Conservation (phyloP, 2,888 invertebrate species). For the Epinotia brunnichana region DNA sequence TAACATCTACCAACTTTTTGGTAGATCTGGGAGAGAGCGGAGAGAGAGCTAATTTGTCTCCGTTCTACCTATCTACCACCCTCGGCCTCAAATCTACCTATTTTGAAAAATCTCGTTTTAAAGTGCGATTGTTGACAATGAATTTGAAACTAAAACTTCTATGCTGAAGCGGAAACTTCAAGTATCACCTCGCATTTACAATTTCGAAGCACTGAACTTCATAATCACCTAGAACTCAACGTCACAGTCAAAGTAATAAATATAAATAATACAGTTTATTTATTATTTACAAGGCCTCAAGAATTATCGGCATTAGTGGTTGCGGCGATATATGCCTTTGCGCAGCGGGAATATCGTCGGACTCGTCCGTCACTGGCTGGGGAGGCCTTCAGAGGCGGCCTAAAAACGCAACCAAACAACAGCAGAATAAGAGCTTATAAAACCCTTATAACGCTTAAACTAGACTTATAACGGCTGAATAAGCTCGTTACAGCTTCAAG, state of each 20-base stretch:
- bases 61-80: too few species aligned
- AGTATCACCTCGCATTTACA: too few species aligned
- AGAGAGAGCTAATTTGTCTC: too few species aligned
- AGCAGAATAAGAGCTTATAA: slow-evolving; percentile 1
- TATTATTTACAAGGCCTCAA: slow-evolving; percentile 49
- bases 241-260: slow-evolving; percentile 45
- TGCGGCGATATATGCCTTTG: slow-evolving; percentile 57
- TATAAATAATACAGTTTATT: slow-evolving; percentile 51
- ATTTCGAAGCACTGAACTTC: too few species aligned
- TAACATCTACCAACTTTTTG: too few species aligned
- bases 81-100: too few species aligned
- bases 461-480: not conserved
- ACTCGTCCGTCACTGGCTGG: slow-evolving; percentile 33
- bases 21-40: too few species aligned
- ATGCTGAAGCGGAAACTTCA: too few species aligned
- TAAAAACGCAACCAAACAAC: not conserved
- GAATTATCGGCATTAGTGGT: slow-evolving; percentile 74
- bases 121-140: too few species aligned
- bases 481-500: not conserved
- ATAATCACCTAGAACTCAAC: not conserved
- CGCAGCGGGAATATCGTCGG: slow-evolving; percentile 47
- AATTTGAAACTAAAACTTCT: too few species aligned
- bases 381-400: slow-evolving; percentile 8
- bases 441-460: not conserved
- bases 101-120: too few species aligned